phyloP scores from a whole-genome alignment of 2,797 vertebrate genomes.

The Phrynocephalus forsythii region DNA sequence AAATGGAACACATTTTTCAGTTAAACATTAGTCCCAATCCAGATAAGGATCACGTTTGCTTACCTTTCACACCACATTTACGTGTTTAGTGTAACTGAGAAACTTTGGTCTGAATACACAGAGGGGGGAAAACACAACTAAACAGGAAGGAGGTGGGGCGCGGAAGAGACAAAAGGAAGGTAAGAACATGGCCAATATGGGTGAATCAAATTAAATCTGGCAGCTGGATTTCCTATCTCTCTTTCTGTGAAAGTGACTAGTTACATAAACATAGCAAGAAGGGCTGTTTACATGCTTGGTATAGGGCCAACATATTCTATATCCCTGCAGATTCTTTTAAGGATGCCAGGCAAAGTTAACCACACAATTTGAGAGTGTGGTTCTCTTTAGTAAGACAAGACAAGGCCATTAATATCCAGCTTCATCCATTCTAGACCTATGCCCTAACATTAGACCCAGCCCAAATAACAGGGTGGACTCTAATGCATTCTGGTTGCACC shows the following conservation, averaged over 20 bases:
- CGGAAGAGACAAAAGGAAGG: neutral
- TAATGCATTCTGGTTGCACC: neutral
- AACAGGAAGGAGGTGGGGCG: neutral
- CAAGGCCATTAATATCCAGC: neutral
- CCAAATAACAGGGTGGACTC: neutral
- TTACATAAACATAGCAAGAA: conserved; percentile 2
- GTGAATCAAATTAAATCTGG: neutral
- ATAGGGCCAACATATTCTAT: neutral
- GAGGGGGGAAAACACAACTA: neutral
- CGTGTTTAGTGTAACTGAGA: too few relatives aligned
- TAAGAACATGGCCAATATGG: neutral
- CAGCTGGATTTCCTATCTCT: neutral
- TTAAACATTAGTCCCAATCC: too few relatives aligned
- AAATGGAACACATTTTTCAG: too few relatives aligned
- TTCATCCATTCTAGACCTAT: neutral
- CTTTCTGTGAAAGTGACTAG: conserved; percentile 1
- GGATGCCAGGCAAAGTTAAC: neutral
- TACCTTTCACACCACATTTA: too few relatives aligned
- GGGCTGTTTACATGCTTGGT: neutral
- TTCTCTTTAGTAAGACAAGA: neutral
- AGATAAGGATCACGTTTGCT: too few relatives aligned
- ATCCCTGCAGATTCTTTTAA: neutral
- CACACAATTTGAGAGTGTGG: neutral
- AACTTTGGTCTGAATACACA: neutral
- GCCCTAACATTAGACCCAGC: neutral